phyloP scores from a whole-genome alignment of 2,797 vertebrate genomes.

The Sphenopsis melanotis region DNA sequence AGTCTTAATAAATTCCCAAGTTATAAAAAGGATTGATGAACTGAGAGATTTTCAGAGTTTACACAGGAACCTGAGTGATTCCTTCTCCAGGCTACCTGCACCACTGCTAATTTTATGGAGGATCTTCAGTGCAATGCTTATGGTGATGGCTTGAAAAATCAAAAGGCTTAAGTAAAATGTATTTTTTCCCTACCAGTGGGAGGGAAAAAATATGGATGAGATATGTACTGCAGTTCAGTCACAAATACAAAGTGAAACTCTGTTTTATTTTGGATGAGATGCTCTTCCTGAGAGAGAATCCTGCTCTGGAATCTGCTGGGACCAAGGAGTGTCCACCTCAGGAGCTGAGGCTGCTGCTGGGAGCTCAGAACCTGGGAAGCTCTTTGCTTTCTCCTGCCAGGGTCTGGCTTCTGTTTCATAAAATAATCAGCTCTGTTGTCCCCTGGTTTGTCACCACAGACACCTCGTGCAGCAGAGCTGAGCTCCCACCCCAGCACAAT shows the following conservation, averaged over 20 bases:
- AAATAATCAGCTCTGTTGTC: not conserved
- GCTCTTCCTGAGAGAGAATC: not conserved
- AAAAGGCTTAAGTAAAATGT: not conserved
- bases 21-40: conserved; percentile 17
- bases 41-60: not conserved
- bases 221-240: not conserved
- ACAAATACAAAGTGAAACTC: not conserved
- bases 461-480: not conserved
- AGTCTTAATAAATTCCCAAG: not conserved
- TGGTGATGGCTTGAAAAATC: not conserved
- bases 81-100: conserved; percentile 1
- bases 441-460: not conserved
- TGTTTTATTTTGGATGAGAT: not conserved
- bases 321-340: not conserved
- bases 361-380: not conserved
- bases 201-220: not conserved
- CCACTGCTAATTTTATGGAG: not conserved
- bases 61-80: not conserved
- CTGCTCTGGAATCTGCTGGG: not conserved
- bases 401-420: not conserved
- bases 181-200: too few relatives aligned
- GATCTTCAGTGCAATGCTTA: not conserved
- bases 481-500: not conserved
- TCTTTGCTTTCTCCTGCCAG: not conserved
- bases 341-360: not conserved